Evolutionary conservation across 2,888 invertebrate species (phyloP).

Genomic region (Drosophila robusta): DNA sequence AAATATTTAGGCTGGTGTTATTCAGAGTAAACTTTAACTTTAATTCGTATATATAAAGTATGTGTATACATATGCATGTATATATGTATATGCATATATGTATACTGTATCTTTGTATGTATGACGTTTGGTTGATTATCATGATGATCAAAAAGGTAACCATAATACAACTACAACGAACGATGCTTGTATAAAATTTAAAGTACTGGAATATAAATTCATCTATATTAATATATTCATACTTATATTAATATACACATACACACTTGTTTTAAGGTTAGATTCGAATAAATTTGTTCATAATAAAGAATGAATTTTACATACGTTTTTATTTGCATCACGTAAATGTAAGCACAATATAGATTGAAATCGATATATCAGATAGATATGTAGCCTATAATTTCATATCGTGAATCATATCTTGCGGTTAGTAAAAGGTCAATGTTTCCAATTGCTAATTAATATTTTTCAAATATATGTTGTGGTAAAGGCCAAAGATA

Average conservation of each 20-base stretch:
- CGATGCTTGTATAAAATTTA: conserved; percentile 6
- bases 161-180: conserved; percentile 8
- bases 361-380: conserved; percentile 2
- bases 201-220: conserved; percentile 19
- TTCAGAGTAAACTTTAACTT: conserved; percentile 18
- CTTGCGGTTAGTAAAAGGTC: neutral
- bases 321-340: conserved; percentile 3
- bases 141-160: neutral
- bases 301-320: conserved; percentile 3
- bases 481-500: conserved; percentile 13
- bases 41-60: conserved; percentile 12
- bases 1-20: conserved; percentile 14
- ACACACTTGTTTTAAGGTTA: conserved; percentile 5
- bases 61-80: conserved; percentile 14
- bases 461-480: neutral
- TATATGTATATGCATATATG: conserved; percentile 10
- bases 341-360: conserved; percentile 3
- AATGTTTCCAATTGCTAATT: neutral
- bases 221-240: conserved; percentile 10
- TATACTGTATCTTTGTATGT: neutral
- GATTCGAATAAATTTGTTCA: conserved; percentile 8
- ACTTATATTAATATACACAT: neutral
- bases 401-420: conserved; percentile 1
- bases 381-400: conserved; percentile 5
- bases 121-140: neutral